A percentile compares a stretch with the other conserved stretches of the same genome.
Conservation (phyloP, 2,797 vertebrate species). For the Ptychobarbus kaznakovi region DNA sequence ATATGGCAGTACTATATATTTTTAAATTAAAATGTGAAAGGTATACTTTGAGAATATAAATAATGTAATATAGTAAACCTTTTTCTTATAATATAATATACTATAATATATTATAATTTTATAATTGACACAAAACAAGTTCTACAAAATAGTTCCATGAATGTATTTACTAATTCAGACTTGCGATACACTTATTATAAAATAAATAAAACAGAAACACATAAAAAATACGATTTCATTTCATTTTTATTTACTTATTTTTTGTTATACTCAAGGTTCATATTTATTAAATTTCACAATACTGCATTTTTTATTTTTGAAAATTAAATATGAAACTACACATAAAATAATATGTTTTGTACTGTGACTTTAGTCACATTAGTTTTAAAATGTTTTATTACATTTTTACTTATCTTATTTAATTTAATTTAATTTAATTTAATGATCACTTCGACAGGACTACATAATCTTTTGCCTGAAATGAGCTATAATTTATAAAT, state of each 20-base stretch:
- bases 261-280: neutral
- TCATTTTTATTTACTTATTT: neutral
- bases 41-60: neutral
- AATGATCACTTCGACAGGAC: neutral
- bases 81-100: neutral
- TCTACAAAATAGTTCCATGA: slow-evolving; percentile 1
- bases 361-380: neutral
- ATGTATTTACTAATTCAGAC: neutral
- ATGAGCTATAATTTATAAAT: neutral
- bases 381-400: no score
- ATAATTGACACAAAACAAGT: slow-evolving; percentile 8
- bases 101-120: slow-evolving; percentile 19
- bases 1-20: neutral
- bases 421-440: no score
- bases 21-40: neutral
- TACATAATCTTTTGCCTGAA: neutral
- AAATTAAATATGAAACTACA: neutral
- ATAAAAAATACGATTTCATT: neutral
- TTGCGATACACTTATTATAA: neutral
- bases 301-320: neutral
- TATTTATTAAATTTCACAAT: neutral
- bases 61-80: neutral
- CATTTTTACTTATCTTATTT: no score
- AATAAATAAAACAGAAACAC: neutral
- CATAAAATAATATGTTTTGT: neutral